Percentiles rank a stretch among this genome's conserved stretches.
phyloP scores from a whole-genome alignment of 2,888 invertebrate species.

The Zaprionus obscuricornis region DNA sequence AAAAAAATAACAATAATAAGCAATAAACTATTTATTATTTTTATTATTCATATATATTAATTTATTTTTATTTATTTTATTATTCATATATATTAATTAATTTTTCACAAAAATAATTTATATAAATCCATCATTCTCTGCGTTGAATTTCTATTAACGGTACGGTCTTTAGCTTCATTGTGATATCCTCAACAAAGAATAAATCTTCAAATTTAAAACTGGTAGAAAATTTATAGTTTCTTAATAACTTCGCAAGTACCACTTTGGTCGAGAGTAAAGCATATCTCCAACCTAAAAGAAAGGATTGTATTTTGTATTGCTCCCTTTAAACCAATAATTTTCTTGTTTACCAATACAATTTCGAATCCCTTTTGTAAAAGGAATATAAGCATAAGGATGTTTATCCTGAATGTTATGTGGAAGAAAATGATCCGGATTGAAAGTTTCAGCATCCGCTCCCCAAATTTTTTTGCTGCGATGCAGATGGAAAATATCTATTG shows the following conservation, averaged over 20 bases:
- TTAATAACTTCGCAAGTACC: slow-evolving; percentile 73
- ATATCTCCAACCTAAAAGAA: slow-evolving; percentile 76
- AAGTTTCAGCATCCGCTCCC: slow-evolving; percentile 80
- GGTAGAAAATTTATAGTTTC: slow-evolving; percentile 78
- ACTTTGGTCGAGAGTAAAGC: slow-evolving; percentile 78
- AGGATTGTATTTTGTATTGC: not conserved
- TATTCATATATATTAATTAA: not conserved
- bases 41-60: not conserved
- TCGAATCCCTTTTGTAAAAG: slow-evolving; percentile 81
- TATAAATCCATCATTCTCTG: slow-evolving; percentile 33
- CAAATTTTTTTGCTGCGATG: slow-evolving; percentile 80
- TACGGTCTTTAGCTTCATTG: slow-evolving; percentile 72
- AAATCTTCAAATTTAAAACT: slow-evolving; percentile 76
- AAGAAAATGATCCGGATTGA: slow-evolving; percentile 82
- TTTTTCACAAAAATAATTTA: not conserved
- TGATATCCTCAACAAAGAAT: slow-evolving; percentile 80
- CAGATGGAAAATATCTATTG: slow-evolving; percentile 79
- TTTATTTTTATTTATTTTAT: not conserved
- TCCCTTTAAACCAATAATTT: not conserved
- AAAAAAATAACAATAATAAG: too few species aligned
- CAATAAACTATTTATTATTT: not conserved
- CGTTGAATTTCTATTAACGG: slow-evolving; percentile 67
- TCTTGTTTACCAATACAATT: slow-evolving; percentile 77
- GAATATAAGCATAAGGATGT: slow-evolving; percentile 81
- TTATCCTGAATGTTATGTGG: slow-evolving; percentile 75